Evolutionary conservation across 2,888 invertebrate genomes (phyloP).

Genomic region (Camptogramma bilineatum): DNA sequence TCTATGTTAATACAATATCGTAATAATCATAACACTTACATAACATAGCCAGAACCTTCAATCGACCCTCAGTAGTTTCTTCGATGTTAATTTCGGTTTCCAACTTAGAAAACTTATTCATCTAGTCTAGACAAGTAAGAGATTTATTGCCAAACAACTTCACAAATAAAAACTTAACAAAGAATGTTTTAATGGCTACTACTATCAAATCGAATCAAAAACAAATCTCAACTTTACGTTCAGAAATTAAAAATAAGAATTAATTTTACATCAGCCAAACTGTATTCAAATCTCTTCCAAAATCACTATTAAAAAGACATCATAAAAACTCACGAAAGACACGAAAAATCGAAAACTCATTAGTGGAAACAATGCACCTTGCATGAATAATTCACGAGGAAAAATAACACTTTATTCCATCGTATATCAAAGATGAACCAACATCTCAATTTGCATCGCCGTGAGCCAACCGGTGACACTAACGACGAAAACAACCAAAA

Average conservation of each 20-base stretch:
- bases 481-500: conserved; percentile 79
- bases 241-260: neutral
- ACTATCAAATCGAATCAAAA: neutral
- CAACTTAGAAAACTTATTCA: conserved; percentile 4
- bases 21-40: neutral
- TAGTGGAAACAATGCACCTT: conserved; percentile 53
- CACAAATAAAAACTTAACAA: neutral
- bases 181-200: neutral
- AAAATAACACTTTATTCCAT: conserved; percentile 62
- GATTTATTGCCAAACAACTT: conserved; percentile 6
- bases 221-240: neutral
- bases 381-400: conserved; percentile 49
- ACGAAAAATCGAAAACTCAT: conserved; percentile 38
- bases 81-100: neutral
- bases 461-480: conserved; percentile 70
- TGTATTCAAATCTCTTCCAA: neutral
- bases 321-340: conserved; percentile 14
- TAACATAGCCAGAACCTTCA: neutral
- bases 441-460: conserved; percentile 82
- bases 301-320: conserved; percentile 20
- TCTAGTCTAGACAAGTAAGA: conserved; percentile 8
- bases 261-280: neutral
- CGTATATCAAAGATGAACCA: conserved; percentile 73
- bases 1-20: no score
- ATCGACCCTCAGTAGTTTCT: neutral